These are phyloP conservation scores for Rhamnusium bicolor DNA, from an alignment of 2,888 invertebrate genomes.

Conservation along the genomic window DNA sequence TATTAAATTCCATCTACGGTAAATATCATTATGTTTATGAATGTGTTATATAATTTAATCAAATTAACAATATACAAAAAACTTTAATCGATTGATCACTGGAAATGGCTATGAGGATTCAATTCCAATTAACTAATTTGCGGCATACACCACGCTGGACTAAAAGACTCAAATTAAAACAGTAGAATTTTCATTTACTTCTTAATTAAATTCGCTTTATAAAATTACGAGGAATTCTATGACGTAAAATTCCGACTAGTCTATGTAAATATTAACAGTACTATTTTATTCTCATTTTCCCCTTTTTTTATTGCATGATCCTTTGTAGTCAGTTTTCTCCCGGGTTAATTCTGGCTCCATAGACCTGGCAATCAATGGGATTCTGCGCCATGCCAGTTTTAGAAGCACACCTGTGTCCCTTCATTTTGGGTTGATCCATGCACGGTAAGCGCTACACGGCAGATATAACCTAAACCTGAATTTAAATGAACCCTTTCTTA, in stretches of 20 bases:
- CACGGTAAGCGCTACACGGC: slow-evolving; percentile 3
- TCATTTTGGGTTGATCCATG: slow-evolving; percentile 29
- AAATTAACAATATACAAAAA: no score
- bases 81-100: neutral
- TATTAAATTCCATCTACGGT: no score
- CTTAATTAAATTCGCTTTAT: neutral
- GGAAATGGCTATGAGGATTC: neutral
- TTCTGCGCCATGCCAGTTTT: slow-evolving; percentile 49
- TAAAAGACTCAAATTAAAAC: neutral
- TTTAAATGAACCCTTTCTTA: slow-evolving; percentile 25
- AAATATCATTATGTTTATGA: no score
- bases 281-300: neutral
- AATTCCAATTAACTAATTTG: neutral
- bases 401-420: slow-evolving; percentile 35
- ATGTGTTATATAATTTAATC: no score
- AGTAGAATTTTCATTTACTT: neutral
- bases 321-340: slow-evolving; percentile 17
- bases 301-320: slow-evolving; percentile 13
- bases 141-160: neutral
- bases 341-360: slow-evolving; percentile 27
- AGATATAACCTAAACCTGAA: slow-evolving; percentile 25
- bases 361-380: slow-evolving; percentile 56
- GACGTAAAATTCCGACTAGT: neutral
- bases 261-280: slow-evolving; percentile 26
- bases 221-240: neutral